Base-by-base conservation (phyloP, 2,888 invertebrate genomes). In the Cosmia pyralina region DNA sequence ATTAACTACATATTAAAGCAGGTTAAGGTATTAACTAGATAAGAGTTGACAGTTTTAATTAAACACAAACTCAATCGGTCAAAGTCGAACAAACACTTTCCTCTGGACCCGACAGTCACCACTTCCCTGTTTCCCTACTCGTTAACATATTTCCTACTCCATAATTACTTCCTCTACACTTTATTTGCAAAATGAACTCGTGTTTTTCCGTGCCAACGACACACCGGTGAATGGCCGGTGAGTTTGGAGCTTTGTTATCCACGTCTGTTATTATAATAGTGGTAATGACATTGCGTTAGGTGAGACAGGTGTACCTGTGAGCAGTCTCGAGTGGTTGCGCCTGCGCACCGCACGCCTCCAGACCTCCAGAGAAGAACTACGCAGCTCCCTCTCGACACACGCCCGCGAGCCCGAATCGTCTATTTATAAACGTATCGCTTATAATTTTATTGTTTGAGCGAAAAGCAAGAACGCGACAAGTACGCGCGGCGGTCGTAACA, bases 391-490 rank as follows among this genome's bases (percentile, higher is more conserved):
- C 88, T 82, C 86, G 85, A 89, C 89, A 85, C 87, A 75, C 91
- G 88, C 82, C 85, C 88, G 88, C 89, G 85, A 90, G 90, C 91
- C 87, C 89, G 86, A 88, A 88, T 88, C 88, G 79, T 90, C 93
- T 95, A 95, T 95, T 95, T 95, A 93, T 94, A 95, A 94, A 91
- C 90, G 88, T 85, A 90, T 90, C 92, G 94, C 93, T 93, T 95
- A 96, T 95, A 95, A 96, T 95, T 95, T 96, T 95, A 96, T 96
- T 96, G 95, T 96, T 96, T 94, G 90, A 92, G 91, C 94, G 91
- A 94, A 94, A 95, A 92, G 92, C 90, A 88, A 89, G 90, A 91
- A 93, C 87, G 92, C 95, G 96, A 95, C 96, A 94, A 94, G 94
- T 92, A 91, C 91, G 91, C 93, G 89, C 94, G 94, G 90, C 93